Percentiles rank a stretch among this genome's conserved stretches.
phyloP scores from a whole-genome alignment of 2,113 vertebrate species.

The Potamarius usumacintae region DNA sequence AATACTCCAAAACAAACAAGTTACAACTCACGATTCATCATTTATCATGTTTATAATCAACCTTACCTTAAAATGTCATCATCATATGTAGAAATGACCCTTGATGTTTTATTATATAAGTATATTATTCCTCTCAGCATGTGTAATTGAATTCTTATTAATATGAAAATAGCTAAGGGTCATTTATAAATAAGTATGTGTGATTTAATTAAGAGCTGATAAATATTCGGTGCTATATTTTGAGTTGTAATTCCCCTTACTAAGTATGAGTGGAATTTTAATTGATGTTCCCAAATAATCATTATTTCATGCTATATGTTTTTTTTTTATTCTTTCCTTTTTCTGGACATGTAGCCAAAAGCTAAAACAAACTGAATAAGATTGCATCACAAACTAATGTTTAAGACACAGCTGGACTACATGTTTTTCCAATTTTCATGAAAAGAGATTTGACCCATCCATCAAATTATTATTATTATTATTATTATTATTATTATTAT shows the following conservation, averaged over 20 bases:
- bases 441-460: constrained; percentile 40
- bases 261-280: constrained; percentile 70
- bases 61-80: background rate
- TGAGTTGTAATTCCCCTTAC: constrained; percentile 71
- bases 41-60: constrained; percentile 30
- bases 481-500: constrained; percentile 42
- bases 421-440: constrained; percentile 38
- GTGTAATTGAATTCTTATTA: constrained; percentile 53
- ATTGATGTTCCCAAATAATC: constrained; percentile 71
- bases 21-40: constrained; percentile 28
- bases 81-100: constrained; percentile 1
- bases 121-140: constrained; percentile 25
- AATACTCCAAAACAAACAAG: constrained; percentile 37
- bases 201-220: constrained; percentile 74
- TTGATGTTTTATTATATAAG: background rate
- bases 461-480: constrained; percentile 60
- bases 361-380: constrained; percentile 47
- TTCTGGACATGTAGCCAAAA: background rate
- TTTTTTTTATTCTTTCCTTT: constrained; percentile 19
- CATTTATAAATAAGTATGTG: constrained; percentile 70
- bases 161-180: constrained; percentile 74
- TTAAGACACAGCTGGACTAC: background rate
- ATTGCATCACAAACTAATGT: constrained; percentile 32
- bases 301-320: constrained; percentile 63
- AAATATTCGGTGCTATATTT: constrained; percentile 78